Base-by-base conservation (phyloP, 2,113 vertebrate genomes). In the Prunella himalayana region DNA sequence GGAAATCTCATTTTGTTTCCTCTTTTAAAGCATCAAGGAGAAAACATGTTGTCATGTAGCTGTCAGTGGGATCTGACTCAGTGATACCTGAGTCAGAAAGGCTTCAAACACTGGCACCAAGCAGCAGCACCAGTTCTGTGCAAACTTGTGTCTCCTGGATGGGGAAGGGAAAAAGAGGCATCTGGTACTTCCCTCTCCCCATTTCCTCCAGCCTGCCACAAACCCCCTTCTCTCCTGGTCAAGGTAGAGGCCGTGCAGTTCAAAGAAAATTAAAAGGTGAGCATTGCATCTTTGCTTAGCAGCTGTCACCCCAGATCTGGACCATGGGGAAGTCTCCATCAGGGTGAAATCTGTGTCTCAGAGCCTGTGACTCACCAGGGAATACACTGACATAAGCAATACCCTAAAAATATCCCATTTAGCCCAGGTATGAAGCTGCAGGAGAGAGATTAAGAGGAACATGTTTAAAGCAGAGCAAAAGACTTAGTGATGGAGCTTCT, bases 1-100 rank as follows among this genome's bases (percentile, higher is more conserved):
- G 9, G 11, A 90, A 95, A 84, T 51, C 19, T 88, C 37, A 70
- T 80, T 86, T 76, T 56, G 25, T 19, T 80, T 73, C 88, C 50
- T 86, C 88, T 7, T 76, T 19, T 41, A 49, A 92, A 84, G 24
- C 51, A 65, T 45, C 37, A 51, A 86, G 37, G 27, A 87, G 78
- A 50, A 92, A 85, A 64, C 11, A 7, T 6, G 4, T n/a, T 25
- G 27, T 41, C n/a, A 33, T 15, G 3, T 24, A 20, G n/a, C 59
- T 85, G 39, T 61, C 12, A 15, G 51, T 49, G 56, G 12, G 8
- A 49, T 66, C 64, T 70, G 37, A n/a, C n/a, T n/a, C n/a, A n/a
- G n/a, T 19, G 3, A 35, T 24, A 45, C 22, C 47, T 53, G 18
- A 53, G 24, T 79, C 25, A 84, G 72, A 66, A 50, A 47, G 14